Conservation (phyloP, 92 coral and sea anemone species). For the Epizoanthus scotinus region DNA sequence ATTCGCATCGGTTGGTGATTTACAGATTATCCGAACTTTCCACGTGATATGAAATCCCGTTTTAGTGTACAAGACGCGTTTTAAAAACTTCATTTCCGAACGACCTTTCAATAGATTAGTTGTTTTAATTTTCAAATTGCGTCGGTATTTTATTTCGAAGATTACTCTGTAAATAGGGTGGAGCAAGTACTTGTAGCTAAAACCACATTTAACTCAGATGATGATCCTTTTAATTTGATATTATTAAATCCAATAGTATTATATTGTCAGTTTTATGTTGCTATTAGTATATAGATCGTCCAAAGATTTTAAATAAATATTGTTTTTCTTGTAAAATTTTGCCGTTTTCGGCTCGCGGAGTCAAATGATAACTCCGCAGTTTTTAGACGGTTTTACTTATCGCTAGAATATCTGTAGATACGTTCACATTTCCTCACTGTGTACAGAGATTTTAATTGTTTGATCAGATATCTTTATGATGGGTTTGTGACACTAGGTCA, state of each 20-base stretch:
- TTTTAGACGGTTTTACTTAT: constrained; percentile 1
- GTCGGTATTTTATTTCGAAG: constrained; percentile 4
- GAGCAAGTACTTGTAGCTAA: constrained; percentile 16
- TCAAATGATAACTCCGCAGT: background rate
- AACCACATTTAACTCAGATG: background rate
- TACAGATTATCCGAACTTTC: constrained; percentile 1
- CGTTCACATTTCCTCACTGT: constrained; percentile 24
- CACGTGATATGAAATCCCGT: background rate
- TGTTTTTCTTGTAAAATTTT: constrained; percentile 6
- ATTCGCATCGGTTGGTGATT: background rate
- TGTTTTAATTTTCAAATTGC: constrained; percentile 13
- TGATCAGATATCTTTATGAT: background rate
- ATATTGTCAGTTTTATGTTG: constrained; percentile 26
- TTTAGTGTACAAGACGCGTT: constrained; percentile 1
- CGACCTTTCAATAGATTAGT: constrained; percentile 20
- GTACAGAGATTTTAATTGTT: constrained; percentile 22
- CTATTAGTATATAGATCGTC: background rate
- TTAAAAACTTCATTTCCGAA: constrained; percentile 6
- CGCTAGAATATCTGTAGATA: constrained; percentile 39
- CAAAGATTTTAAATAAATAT: constrained; percentile 22
- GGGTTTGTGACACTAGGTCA: background rate
- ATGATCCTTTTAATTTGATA: constrained; percentile 2
- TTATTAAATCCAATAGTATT: constrained; percentile 10
- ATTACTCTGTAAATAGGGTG: constrained; percentile 29
- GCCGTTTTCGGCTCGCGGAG: constrained; percentile 1